A percentile compares a stretch with the other conserved stretches of the same genome.
Evolutionary conservation across 2,888 invertebrate genomes (phyloP).

Genomic region (Drosophila bunnanda): DNA sequence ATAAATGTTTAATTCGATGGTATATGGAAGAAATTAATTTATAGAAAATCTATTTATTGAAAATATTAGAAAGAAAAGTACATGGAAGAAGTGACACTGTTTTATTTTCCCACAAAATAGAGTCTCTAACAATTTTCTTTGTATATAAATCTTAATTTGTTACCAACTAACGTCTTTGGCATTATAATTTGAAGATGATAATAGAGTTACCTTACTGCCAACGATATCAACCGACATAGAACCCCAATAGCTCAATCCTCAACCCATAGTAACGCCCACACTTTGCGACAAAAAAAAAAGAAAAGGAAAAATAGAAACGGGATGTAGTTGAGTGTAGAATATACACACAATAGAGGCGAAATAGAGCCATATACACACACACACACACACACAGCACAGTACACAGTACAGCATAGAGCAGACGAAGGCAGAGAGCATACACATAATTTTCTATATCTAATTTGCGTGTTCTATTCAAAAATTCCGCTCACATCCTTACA

Average conservation of each 20-base stretch:
- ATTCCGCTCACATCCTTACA: constrained; percentile 79
- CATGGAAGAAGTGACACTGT: background rate
- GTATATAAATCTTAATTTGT: background rate
- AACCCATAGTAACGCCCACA: constrained; percentile 60
- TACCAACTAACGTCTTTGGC: background rate
- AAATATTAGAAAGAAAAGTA: too few relatives aligned
- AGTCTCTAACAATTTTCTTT: background rate
- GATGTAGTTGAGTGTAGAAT: constrained; percentile 9
- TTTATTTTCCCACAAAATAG: background rate
- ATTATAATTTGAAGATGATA: constrained; percentile 34
- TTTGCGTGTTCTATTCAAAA: constrained; percentile 74
- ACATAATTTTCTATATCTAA: constrained; percentile 73
- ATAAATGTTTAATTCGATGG: background rate
- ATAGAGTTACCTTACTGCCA: constrained; percentile 37
- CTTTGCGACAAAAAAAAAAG: constrained; percentile 17
- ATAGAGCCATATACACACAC: constrained; percentile 56
- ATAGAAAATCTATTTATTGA: too few relatives aligned
- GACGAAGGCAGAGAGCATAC: constrained; percentile 29
- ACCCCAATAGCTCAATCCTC: background rate
- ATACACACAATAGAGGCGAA: constrained; percentile 33
- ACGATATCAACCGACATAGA: too few relatives aligned
- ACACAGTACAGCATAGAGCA: constrained; percentile 14
- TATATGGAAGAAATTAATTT: background rate
- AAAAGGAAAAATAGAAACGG: background rate
- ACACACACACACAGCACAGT: constrained; percentile 5